These are phyloP conservation scores for Marmota flaviventris DNA, from an alignment of 2,113 vertebrate genomes.

Conservation along the genomic window DNA sequence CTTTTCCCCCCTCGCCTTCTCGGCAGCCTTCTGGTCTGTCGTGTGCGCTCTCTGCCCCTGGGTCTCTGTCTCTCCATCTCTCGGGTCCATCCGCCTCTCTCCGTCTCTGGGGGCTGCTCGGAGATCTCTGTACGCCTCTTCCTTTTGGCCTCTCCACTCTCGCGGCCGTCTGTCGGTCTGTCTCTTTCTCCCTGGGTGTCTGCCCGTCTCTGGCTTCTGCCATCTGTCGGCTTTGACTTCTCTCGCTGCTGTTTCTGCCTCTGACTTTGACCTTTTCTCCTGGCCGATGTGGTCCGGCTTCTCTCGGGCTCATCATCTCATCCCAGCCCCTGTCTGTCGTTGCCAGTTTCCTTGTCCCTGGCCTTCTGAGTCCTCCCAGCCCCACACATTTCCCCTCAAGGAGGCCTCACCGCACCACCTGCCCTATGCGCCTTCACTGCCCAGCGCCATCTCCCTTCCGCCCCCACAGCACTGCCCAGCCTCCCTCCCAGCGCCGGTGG, in stretches of 20 bases:
- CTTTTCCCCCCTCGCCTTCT: not conserved
- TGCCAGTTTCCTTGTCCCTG: not conserved
- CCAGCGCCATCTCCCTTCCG: not conserved
- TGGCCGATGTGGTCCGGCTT: not conserved
- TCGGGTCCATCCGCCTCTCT: too few species aligned
- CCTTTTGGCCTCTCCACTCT: not conserved
- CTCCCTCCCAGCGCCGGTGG: not conserved
- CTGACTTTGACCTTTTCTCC: constrained; percentile 26
- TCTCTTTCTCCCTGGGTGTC: not conserved
- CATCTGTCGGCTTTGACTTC: constrained; percentile 11
- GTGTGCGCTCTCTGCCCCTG: not conserved
- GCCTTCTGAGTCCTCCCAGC: not conserved
- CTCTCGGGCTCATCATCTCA: not conserved
- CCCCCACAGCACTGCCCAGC: not conserved
- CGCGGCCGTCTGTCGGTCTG: not conserved
- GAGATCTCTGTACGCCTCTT: not conserved
- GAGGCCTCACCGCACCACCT: not conserved
- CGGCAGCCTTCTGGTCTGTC: constrained; percentile 31
- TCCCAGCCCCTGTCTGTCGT: not conserved
- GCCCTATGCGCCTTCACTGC: not conserved
- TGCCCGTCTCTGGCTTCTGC: constrained; percentile 9
- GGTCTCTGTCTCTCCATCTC: not conserved
- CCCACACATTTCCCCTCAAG: too few species aligned
- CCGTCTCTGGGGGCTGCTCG: not conserved
- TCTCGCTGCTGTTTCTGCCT: not conserved